Percentiles rank a stretch among this genome's conserved stretches.
phyloP scores from a whole-genome alignment of 2,113 vertebrate species.

The Pimephales promelas region DNA sequence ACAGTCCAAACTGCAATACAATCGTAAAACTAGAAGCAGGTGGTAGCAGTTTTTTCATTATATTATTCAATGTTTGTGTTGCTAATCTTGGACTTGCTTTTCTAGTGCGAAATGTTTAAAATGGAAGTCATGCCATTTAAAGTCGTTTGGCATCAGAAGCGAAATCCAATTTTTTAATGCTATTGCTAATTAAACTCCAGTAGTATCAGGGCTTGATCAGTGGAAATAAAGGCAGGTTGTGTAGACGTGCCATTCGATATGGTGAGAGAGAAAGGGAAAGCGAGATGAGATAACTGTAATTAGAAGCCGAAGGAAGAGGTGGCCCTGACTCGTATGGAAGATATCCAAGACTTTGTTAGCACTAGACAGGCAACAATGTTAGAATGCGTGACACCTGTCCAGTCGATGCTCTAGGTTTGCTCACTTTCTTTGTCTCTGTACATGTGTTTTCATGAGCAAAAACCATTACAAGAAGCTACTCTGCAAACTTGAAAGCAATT shows the following conservation, averaged over 20 bases:
- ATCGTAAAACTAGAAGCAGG: background rate
- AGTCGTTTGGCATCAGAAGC: background rate
- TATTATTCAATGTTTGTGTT: background rate
- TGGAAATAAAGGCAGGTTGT: conserved; percentile 38
- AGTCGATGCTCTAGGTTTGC: background rate
- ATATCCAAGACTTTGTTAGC: conserved; percentile 59
- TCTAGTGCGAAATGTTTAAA: background rate
- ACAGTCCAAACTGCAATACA: background rate
- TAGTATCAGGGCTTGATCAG: conserved; percentile 35
- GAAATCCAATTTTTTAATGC: conserved; percentile 27
- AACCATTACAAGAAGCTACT: background rate
- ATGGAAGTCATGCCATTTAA: background rate
- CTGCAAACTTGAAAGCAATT: background rate
- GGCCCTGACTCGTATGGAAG: conserved; percentile 54
- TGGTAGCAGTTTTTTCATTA: background rate
- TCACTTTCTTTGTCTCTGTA: background rate
- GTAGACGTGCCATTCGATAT: conserved; percentile 44
- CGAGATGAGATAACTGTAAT: conserved; percentile 51
- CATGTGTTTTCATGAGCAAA: background rate
- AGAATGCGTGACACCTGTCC: conserved; percentile 35
- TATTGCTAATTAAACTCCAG: conserved; percentile 39
- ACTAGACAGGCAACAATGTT: conserved; percentile 30
- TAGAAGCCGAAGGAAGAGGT: conserved; percentile 43
- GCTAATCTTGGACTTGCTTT: background rate
- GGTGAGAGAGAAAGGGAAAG: conserved; percentile 51